Evolutionary conservation across 1,140 invertebrate genomes (phyloP).

Genomic region (Solenopsis fugax): DNA sequence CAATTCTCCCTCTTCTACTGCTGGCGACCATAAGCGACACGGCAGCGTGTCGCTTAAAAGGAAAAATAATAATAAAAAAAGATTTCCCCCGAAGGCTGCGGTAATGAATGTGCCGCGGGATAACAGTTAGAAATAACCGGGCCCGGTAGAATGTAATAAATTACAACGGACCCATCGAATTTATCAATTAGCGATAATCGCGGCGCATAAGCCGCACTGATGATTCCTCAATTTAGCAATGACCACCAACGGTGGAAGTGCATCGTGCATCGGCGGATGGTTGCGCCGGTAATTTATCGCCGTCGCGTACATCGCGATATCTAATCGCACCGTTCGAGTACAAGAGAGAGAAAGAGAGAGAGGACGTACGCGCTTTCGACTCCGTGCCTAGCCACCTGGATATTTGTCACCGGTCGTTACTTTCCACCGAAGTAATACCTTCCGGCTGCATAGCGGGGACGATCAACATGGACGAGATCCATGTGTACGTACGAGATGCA

Average conservation of each 20-base stretch:
- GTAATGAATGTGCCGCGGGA: slow-evolving; percentile 48
- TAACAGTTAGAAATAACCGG: slow-evolving; percentile 67
- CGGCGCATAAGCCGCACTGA: slow-evolving; percentile 57
- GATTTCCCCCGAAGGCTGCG: slow-evolving; percentile 47
- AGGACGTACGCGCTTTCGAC: slow-evolving; percentile 41
- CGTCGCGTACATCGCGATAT: slow-evolving; percentile 60
- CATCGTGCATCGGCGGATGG: slow-evolving; percentile 50
- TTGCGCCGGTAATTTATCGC: slow-evolving; percentile 70
- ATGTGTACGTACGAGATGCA: background rate
- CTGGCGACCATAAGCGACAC: slow-evolving; percentile 21
- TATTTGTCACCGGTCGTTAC: slow-evolving; percentile 71
- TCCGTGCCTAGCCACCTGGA: slow-evolving; percentile 42
- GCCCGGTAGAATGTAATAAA: slow-evolving; percentile 67
- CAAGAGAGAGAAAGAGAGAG: background rate
- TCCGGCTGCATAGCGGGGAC: slow-evolving; percentile 24
- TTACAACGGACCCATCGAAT: slow-evolving; percentile 71
- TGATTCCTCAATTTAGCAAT: slow-evolving; percentile 78
- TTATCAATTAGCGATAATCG: slow-evolving; percentile 79
- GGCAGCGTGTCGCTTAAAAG: background rate
- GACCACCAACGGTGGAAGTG: slow-evolving; percentile 64
- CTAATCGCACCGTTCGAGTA: slow-evolving; percentile 61
- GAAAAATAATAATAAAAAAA: background rate
- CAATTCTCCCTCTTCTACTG: slow-evolving; percentile 13
- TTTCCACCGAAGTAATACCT: slow-evolving; percentile 55
- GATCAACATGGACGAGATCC: slow-evolving; percentile 29